A percentile compares a stretch with the other conserved stretches of the same genome.
Conservation (phyloP, 2,797 vertebrate species). For the Alca torda region DNA sequence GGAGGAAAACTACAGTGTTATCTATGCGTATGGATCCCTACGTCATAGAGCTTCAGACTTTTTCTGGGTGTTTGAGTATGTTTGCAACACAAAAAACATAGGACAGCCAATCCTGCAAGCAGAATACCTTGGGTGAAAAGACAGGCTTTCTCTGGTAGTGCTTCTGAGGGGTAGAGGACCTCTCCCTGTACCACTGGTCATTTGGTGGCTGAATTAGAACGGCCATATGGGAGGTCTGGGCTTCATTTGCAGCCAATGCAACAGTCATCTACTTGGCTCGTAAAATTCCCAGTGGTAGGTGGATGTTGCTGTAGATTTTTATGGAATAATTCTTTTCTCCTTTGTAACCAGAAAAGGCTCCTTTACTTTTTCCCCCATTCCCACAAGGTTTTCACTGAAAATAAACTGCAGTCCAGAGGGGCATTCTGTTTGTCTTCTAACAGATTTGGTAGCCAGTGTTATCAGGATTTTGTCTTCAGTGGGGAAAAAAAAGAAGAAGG, state of each 20-base stretch:
- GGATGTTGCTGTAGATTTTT: neutral
- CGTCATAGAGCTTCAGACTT: neutral
- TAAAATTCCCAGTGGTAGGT: neutral
- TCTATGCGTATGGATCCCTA: neutral
- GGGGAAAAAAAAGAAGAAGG: neutral
- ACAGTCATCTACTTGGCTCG: neutral
- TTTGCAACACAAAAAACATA: neutral
- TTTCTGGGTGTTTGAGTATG: neutral
- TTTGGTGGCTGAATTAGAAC: neutral
- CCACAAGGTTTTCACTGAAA: neutral
- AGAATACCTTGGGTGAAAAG: neutral
- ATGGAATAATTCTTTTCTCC: neutral
- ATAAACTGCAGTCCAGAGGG: neutral
- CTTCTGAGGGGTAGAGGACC: neutral
- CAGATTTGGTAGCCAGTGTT: neutral
- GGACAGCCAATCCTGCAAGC: neutral
- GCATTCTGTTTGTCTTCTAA: neutral
- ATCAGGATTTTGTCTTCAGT: neutral
- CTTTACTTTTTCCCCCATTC: neutral
- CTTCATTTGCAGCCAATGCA: neutral
- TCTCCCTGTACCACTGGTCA: neutral
- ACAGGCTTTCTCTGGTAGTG: neutral
- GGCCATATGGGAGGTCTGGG: neutral
- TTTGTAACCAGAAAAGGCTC: neutral
- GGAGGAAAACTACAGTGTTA: neutral